These are phyloP conservation scores for Tyto alba DNA, from an alignment of 2,113 vertebrate genomes.

Conservation along the genomic window DNA sequence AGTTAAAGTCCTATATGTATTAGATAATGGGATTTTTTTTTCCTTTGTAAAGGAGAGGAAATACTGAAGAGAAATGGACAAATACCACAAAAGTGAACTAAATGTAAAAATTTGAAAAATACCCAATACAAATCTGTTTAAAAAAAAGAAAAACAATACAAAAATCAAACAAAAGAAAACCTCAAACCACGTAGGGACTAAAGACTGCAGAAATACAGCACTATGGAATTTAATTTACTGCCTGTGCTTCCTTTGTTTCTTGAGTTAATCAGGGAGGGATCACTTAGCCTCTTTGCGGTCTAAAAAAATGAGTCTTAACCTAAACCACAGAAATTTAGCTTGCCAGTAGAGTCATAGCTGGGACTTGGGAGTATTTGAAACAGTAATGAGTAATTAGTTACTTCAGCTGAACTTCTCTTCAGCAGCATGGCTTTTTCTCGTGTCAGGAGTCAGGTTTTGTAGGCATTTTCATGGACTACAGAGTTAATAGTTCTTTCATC, in stretches of 20 bases:
- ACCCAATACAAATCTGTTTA: not conserved
- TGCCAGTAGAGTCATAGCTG: not conserved
- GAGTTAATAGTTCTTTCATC: constrained; percentile 4
- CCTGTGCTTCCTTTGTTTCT: not conserved
- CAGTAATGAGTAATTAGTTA: not conserved
- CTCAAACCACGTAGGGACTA: no score
- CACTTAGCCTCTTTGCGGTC: not conserved
- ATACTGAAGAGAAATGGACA: not conserved
- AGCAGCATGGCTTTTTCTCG: not conserved
- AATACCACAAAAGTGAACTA: not conserved
- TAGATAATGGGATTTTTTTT: not conserved
- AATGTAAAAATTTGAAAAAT: not conserved
- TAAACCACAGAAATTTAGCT: not conserved
- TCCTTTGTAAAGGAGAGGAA: not conserved
- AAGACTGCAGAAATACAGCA: not conserved
- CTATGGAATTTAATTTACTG: not conserved
- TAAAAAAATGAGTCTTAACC: not conserved
- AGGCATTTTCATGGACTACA: not conserved
- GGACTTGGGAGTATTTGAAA: not conserved
- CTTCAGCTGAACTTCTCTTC: not conserved
- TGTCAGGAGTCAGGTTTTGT: not conserved
- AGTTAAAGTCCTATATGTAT: not conserved
- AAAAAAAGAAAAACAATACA: not conserved
- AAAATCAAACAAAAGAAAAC: not conserved
- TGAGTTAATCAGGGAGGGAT: not conserved